These are phyloP conservation scores for Phthorimaea operculella DNA, from an alignment of 1,140 invertebrate genomes.

Conservation along the genomic window DNA sequence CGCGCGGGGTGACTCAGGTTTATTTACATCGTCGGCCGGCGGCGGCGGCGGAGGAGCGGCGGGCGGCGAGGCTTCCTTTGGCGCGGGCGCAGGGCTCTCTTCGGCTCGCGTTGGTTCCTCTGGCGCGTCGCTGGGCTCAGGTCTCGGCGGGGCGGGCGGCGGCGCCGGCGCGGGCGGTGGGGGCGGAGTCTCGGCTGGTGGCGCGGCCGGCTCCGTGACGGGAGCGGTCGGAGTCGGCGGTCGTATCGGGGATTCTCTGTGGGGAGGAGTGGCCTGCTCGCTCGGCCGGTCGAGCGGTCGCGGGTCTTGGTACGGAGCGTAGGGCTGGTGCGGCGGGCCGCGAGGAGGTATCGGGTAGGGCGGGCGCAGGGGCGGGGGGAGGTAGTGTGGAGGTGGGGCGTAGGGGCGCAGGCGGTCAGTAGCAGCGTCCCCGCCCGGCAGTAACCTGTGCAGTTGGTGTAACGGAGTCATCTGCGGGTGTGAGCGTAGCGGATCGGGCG, in stretches of 20 bases:
- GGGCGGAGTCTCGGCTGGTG: conserved; percentile 46
- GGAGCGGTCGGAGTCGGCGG: conserved; percentile 17
- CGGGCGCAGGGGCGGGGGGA: conserved; percentile 31
- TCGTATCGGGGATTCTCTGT: background rate
- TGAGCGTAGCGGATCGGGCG: conserved; percentile 1
- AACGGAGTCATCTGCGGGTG: background rate
- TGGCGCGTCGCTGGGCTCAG: conserved; percentile 13
- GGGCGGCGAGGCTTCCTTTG: background rate
- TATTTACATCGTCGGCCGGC: background rate
- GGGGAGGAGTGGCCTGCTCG: background rate
- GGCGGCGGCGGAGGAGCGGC: background rate
- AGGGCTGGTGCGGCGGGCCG: no score
- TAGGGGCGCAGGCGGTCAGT: conserved; percentile 34
- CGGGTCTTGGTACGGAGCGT: no score
- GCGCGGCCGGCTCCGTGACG: conserved; percentile 54
- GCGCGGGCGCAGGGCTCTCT: background rate
- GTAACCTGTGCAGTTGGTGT: background rate
- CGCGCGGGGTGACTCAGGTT: background rate
- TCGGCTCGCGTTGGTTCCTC: background rate
- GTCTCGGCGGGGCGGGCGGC: conserved; percentile 14
- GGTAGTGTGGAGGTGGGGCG: conserved; percentile 44
- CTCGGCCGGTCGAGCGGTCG: no score
- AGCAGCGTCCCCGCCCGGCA: conserved; percentile 20
- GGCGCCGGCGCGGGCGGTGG: conserved; percentile 28
- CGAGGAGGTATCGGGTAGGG: conserved; percentile 13